A percentile compares a stretch with the other conserved stretches of the same genome.
Evolutionary conservation across 2,113 vertebrate species (phyloP).

Genomic region (Oplegnathus fasciatus): DNA sequence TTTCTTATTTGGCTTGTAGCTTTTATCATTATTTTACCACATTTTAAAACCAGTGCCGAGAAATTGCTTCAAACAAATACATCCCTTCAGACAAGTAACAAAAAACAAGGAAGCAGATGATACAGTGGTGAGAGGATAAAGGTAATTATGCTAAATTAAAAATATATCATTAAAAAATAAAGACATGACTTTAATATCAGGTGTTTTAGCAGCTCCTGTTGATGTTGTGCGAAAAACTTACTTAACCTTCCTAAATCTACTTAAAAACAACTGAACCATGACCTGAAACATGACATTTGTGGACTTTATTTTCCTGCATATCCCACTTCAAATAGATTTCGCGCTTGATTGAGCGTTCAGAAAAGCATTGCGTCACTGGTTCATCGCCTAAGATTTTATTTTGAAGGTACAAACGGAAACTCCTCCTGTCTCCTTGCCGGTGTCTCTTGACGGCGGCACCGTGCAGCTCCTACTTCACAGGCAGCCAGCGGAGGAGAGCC

Average conservation of each 20-base stretch:
- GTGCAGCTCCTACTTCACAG: constrained; percentile 62
- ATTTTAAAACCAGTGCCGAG: neutral
- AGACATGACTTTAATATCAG: neutral
- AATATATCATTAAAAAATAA: neutral
- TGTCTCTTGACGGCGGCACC: constrained; percentile 6
- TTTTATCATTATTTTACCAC: neutral
- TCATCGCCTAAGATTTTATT: constrained; percentile 33
- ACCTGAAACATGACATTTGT: neutral
- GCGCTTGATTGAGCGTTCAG: neutral
- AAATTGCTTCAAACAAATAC: neutral
- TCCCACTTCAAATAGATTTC: neutral
- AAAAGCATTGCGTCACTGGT: constrained; percentile 29
- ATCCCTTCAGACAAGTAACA: neutral
- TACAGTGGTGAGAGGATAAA: neutral
- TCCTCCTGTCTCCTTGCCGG: fast-evolving
- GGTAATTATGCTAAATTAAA: neutral
- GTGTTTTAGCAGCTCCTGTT: neutral
- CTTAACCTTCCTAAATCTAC: too few species aligned
- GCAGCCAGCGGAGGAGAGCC: constrained; percentile 60
- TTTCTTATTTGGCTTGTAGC: neutral
- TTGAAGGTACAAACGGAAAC: constrained; percentile 43
- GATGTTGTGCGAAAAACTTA: neutral
- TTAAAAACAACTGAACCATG: neutral
- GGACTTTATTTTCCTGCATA: neutral
- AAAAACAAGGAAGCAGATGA: neutral